Evolutionary conservation across 2,113 vertebrate genomes (phyloP).

Genomic region (Aplodontia rufa): DNA sequence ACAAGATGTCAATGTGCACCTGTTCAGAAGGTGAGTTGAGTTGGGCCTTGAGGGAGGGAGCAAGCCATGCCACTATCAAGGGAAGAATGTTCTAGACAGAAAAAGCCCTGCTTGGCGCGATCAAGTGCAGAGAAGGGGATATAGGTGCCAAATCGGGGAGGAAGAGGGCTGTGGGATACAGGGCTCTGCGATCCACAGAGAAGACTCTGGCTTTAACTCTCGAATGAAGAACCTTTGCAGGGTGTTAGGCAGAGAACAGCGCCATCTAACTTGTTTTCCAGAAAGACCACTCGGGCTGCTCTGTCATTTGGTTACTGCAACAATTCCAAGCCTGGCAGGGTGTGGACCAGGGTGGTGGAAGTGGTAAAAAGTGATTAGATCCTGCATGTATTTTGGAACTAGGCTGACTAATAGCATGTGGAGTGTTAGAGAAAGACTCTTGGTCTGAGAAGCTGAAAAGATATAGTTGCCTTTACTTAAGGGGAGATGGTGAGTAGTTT

Average conservation of each 20-base stretch:
- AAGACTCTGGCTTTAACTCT: not conserved
- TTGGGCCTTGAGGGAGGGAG: not conserved
- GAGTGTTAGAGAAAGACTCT: not conserved
- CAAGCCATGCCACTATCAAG: not conserved
- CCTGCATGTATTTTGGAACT: not conserved
- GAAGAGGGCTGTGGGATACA: not conserved
- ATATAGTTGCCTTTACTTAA: not conserved
- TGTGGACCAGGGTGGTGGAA: not conserved
- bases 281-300: not conserved
- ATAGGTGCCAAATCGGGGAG: not conserved
- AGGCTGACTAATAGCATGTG: not conserved
- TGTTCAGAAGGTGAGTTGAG: not conserved
- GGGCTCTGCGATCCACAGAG: not conserved
- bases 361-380: not conserved
- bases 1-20: not conserved
- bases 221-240: not conserved
- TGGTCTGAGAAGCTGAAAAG: not conserved
- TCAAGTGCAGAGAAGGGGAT: too few relatives aligned
- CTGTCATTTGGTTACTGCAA: not conserved
- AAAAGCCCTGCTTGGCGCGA: not conserved
- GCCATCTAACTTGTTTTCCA: not conserved
- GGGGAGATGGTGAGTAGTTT: not conserved
- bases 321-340: accelerated
- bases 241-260: not conserved
- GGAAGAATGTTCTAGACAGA: not conserved